Conservation (phyloP, 92 coral and sea anemone species). For the Zoanthus sociatus region DNA sequence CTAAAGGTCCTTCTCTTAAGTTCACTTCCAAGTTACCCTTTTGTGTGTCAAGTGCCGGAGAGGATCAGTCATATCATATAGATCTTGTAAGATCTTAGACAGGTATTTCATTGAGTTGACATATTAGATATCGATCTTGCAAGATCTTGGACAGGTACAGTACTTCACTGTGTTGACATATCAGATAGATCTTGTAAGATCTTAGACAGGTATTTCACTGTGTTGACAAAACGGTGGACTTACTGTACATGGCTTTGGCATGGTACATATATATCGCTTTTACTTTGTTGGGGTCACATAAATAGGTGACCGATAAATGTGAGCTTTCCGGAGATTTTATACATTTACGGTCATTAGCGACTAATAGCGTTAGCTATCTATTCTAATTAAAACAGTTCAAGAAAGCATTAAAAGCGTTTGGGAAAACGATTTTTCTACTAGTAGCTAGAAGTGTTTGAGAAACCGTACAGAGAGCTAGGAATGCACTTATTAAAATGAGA, state of each 20-base stretch:
- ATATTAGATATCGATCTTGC: too few relatives aligned
- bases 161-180: neutral
- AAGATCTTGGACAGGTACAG: too few relatives aligned
- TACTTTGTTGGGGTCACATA: slow-evolving; percentile 36
- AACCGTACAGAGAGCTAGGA: too few relatives aligned
- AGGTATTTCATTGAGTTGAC: slow-evolving; percentile 33
- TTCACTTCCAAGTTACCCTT: slow-evolving; percentile 51
- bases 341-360: too few relatives aligned
- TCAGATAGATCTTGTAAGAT: slow-evolving; percentile 49
- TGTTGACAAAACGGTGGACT: slow-evolving; percentile 61
- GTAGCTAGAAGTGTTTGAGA: too few relatives aligned
- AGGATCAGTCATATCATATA: slow-evolving; percentile 59
- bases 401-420: too few relatives aligned
- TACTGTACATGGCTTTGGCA: slow-evolving; percentile 54
- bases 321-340: too few relatives aligned
- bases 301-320: too few relatives aligned
- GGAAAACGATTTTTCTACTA: too few relatives aligned
- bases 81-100: slow-evolving; percentile 53
- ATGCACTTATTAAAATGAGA: too few relatives aligned
- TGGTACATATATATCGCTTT: slow-evolving; percentile 31
- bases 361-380: too few relatives aligned
- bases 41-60: slow-evolving; percentile 61
- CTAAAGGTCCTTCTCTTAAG: neutral
- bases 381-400: too few relatives aligned
- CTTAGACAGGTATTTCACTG: slow-evolving; percentile 70